Evolutionary conservation across 2,113 vertebrate species (phyloP).

Genomic region (Chionodraco myersi): DNA sequence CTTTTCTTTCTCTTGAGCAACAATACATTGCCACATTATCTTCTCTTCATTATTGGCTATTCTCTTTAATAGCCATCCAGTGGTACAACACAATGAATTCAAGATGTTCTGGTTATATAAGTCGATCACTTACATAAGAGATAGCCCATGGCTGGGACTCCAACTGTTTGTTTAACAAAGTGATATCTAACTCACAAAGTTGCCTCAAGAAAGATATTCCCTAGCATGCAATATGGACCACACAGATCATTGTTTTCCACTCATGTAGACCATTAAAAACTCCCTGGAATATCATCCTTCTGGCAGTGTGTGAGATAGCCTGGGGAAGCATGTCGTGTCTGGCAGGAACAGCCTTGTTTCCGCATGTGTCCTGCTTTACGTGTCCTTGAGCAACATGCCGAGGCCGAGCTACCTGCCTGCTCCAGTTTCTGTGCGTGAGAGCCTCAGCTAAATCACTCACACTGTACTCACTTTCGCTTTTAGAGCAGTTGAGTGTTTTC

Average conservation of each 20-base stretch:
- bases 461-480: too few species aligned
- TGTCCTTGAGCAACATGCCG: slow-evolving; percentile 52
- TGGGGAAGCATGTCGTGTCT: slow-evolving; percentile 25
- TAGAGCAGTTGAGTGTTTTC: slow-evolving; percentile 10
- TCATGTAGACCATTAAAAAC: slow-evolving; percentile 2
- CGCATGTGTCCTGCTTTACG: slow-evolving; percentile 43
- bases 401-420: slow-evolving; percentile 36
- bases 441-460: slow-evolving; percentile 1
- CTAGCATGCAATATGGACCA: background rate
- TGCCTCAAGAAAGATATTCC: background rate
- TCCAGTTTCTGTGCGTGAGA: slow-evolving; percentile 37
- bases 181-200: slow-evolving; percentile 32
- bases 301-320: slow-evolving; percentile 41
- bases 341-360: slow-evolving; percentile 41
- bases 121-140: slow-evolving; percentile 46
- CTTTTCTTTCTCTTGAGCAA: background rate
- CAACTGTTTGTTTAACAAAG: slow-evolving; percentile 48
- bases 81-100: slow-evolving; percentile 13
- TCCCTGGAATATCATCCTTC: slow-evolving; percentile 3
- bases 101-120: slow-evolving; percentile 49
- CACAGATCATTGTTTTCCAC: background rate
- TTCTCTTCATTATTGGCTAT: background rate
- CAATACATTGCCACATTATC: background rate
- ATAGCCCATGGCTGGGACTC: slow-evolving; percentile 22
- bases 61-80: slow-evolving; percentile 9